Evolutionary conservation across 2,113 vertebrate species (phyloP), one percentile per base, ranked within the genome.

Genomic region (Pyrgilauda ruficollis): DNA sequence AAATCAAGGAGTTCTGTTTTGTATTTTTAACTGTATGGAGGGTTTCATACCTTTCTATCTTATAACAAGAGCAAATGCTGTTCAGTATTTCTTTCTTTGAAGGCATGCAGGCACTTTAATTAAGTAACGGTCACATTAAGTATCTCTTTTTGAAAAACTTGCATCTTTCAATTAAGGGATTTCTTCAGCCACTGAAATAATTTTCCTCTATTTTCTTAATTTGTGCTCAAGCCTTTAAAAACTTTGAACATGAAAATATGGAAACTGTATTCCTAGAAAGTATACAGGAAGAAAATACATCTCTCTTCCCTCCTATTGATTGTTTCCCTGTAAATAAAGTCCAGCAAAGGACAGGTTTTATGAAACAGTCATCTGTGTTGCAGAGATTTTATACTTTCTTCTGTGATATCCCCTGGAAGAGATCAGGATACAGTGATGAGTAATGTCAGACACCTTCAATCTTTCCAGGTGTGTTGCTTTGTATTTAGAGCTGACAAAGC

Each of bases 151-250:
- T 70, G 50, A 24, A 86, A 96, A 91, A 10, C 5, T 12, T 19
- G 3, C 0, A 0, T 43, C 23, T 73, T 52, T 81, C 18, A n/a
- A 8, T 63, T 27, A 53, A 59, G 4, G 1, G 1, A 59, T 63
- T 87, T 93, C 10, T 63, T 84, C 35, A 31, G 12, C 10, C 3
- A 22, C 7, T 55, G 35, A 26, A 59, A 39, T 64, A 76, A 16
- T 53, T 64, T 68, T 61, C 13, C 33, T 56, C 6, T 46, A 9
- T 33, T 93, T 94, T 66, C 5, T 8, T 53, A 44, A 20, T 74
- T 78, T 62, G 20, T 75, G 2, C 39, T 59, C 7, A 49, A 74
- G 7, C 7, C 9, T 82, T 82, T 67, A 2, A 56, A 77, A 59
- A n/a, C 15, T 3, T 28, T 20, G 23, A 21, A 59, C 11, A 27